phyloP scores from a whole-genome alignment of 1,140 invertebrate species.

The Euura saliciscinereae region DNA sequence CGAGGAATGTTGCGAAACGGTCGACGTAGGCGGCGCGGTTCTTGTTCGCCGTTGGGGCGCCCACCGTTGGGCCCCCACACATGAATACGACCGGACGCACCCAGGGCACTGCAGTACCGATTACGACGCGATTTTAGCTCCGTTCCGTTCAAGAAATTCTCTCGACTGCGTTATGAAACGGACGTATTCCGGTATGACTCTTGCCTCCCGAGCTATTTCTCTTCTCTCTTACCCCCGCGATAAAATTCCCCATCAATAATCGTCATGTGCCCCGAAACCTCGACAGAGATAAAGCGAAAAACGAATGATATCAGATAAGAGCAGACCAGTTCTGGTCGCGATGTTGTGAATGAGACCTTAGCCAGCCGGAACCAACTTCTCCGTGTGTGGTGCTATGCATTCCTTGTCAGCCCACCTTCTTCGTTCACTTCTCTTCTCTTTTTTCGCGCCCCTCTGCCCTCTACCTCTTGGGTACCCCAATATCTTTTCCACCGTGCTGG shows the following conservation, averaged over 20 bases:
- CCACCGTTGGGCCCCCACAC: slow-evolving; percentile 21
- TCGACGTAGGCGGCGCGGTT: slow-evolving; percentile 27
- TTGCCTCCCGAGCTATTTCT: too few species aligned
- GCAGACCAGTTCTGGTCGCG: not conserved
- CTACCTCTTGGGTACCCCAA: not conserved
- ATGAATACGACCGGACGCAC: not conserved
- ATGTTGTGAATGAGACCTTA: slow-evolving; percentile 38
- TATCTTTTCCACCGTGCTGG: not conserved
- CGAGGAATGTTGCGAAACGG: slow-evolving; percentile 26
- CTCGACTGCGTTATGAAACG: too few species aligned
- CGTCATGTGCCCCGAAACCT: too few species aligned
- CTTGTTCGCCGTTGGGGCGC: slow-evolving; percentile 24
- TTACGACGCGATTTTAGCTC: too few species aligned
- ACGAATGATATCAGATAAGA: not conserved
- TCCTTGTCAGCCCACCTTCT: slow-evolving; percentile 26
- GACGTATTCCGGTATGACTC: too few species aligned
- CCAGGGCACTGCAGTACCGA: too few species aligned
- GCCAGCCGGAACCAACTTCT: slow-evolving; percentile 22
- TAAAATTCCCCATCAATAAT: too few species aligned
- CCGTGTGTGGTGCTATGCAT: slow-evolving; percentile 41
- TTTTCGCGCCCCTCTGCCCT: slow-evolving; percentile 14
- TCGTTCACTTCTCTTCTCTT: slow-evolving; percentile 30
- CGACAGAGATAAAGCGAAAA: not conserved
- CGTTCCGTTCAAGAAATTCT: too few species aligned
- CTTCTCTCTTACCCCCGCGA: too few species aligned